phyloP scores from a whole-genome alignment of 2,797 vertebrate genomes.

The Cuculus canorus region DNA sequence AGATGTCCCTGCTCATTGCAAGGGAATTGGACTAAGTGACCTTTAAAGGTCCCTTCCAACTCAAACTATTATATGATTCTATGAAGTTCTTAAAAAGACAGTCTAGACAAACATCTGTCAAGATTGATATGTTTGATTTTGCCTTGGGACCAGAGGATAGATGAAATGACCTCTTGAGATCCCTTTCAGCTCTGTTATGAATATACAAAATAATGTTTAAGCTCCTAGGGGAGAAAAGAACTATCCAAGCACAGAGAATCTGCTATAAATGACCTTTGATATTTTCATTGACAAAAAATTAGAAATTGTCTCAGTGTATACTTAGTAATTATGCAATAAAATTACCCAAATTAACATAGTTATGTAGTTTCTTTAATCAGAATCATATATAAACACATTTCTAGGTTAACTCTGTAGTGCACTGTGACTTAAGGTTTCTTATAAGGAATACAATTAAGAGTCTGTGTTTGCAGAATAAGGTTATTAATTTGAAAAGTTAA shows the following conservation, averaged over 20 bases:
- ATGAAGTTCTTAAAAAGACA: slow-evolving; percentile 3
- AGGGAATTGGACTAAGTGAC: no score
- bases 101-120: slow-evolving; percentile 30
- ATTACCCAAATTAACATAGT: neutral
- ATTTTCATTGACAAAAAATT: slow-evolving; percentile 43
- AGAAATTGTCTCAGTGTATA: neutral
- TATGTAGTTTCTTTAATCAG: neutral
- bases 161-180: slow-evolving; percentile 42
- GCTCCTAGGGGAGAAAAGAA: neutral
- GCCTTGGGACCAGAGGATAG: slow-evolving; percentile 12
- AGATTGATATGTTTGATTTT: slow-evolving; percentile 38
- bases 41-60: no score
- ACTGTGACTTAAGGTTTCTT: neutral
- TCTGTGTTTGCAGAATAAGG: neutral
- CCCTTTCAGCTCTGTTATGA: slow-evolving; percentile 10
- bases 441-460: neutral
- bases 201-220: slow-evolving; percentile 39
- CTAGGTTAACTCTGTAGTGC: neutral
- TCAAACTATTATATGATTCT: no score
- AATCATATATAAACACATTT: neutral
- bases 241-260: slow-evolving; percentile 18
- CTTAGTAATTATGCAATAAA: neutral
- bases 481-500: neutral
- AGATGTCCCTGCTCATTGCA: no score
- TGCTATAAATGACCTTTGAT: slow-evolving; percentile 44